phyloP scores from a whole-genome alignment of 2,888 invertebrate genomes.

The Cosmopolites sordidus region DNA sequence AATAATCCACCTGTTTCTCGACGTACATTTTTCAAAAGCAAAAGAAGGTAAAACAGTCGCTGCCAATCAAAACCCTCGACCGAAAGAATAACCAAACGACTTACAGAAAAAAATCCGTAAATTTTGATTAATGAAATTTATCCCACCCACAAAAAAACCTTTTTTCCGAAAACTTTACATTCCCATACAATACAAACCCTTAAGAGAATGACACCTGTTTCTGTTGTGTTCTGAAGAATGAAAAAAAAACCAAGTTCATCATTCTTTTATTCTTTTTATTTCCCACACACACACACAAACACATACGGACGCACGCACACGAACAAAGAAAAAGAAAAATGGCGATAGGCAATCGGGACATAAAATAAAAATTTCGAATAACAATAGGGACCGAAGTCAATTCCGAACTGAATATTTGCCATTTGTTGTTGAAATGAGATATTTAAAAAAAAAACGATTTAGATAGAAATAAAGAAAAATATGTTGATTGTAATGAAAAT shows the following conservation, averaged over 20 bases:
- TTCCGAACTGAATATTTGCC: conserved; percentile 16
- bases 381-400: conserved; percentile 15
- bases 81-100: not conserved
- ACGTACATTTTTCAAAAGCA: too few species aligned
- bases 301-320: conserved; percentile 3
- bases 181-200: conserved; percentile 12
- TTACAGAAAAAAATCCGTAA: not conserved
- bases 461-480: too few species aligned
- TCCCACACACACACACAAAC: conserved; percentile 16
- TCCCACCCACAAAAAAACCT: not conserved
- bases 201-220: conserved; percentile 20
- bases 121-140: not conserved
- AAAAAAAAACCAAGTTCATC: conserved; percentile 17
- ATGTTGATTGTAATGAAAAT: too few species aligned
- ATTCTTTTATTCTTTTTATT: conserved; percentile 19
- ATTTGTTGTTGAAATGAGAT: conserved; percentile 1
- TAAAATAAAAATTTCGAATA: conserved; percentile 16
- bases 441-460: too few species aligned
- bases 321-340: conserved; percentile 9
- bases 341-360: not conserved
- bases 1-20: too few species aligned
- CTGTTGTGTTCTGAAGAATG: conserved; percentile 5
- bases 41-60: too few species aligned
- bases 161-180: not conserved
- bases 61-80: not conserved